Evolutionary conservation across 2,888 invertebrate genomes (phyloP).

Genomic region (Drosophila tripunctata): DNA sequence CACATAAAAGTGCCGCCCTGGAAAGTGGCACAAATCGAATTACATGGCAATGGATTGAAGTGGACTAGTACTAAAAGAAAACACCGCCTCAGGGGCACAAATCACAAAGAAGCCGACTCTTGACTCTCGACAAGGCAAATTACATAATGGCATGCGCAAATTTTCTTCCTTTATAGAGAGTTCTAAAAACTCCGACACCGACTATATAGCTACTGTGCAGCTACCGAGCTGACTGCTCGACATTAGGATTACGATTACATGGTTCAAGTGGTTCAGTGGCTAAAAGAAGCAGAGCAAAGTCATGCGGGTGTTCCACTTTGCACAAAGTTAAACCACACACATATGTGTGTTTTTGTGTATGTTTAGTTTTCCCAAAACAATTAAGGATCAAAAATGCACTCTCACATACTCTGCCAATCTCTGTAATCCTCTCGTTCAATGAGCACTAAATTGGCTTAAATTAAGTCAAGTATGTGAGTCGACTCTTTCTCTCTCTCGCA

Average conservation of each 20-base stretch:
- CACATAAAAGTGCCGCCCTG: constrained; percentile 58
- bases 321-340: constrained; percentile 58
- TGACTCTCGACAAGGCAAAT: constrained; percentile 60
- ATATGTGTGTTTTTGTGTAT: constrained; percentile 21
- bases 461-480: constrained; percentile 83
- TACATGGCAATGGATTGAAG: constrained; percentile 43
- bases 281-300: constrained; percentile 53
- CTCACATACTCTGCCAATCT: constrained; percentile 39
- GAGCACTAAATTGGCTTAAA: constrained; percentile 84
- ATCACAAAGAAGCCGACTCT: constrained; percentile 34
- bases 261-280: constrained; percentile 53
- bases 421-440: constrained; percentile 65
- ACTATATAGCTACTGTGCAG: constrained; percentile 46
- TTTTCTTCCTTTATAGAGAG: constrained; percentile 15
- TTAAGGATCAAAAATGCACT: constrained; percentile 57
- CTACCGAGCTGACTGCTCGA: constrained; percentile 35
- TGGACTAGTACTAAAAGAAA: constrained; percentile 53
- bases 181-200: constrained; percentile 17
- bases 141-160: constrained; percentile 79
- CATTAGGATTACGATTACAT: constrained; percentile 60
- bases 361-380: constrained; percentile 56
- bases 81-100: constrained; percentile 19
- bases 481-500: constrained; percentile 12
- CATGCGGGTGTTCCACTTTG: constrained; percentile 75
- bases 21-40: constrained; percentile 76